These are phyloP conservation scores for Mormoops blainvillei DNA, from an alignment of 2,113 vertebrate genomes.

Conservation along the genomic window DNA sequence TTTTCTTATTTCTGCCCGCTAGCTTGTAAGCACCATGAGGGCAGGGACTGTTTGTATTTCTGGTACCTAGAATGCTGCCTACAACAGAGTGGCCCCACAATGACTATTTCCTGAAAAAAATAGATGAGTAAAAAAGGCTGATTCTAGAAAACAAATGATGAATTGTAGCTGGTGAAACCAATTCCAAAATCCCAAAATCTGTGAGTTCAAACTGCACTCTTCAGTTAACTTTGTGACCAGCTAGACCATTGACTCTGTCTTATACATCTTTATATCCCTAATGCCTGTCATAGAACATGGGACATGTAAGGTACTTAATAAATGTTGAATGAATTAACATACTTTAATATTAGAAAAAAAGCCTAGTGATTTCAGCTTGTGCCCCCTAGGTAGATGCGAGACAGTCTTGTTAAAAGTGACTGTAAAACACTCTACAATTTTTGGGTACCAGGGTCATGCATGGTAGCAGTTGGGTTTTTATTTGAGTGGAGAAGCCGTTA, in stretches of 20 bases:
- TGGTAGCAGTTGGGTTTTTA: slow-evolving; percentile 21
- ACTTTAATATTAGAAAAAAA: background rate
- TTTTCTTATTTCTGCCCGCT: accelerated
- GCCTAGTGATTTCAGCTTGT: background rate
- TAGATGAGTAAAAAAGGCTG: background rate
- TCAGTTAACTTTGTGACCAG: background rate
- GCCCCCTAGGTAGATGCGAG: background rate
- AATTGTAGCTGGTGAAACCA: background rate
- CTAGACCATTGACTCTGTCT: background rate
- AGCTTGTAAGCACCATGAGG: background rate
- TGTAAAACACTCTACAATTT: slow-evolving; percentile 21
- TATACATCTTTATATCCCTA: background rate
- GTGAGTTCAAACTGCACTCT: background rate
- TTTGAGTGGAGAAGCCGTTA: slow-evolving; percentile 25
- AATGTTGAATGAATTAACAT: background rate
- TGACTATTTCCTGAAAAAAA: background rate
- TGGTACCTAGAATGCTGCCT: background rate
- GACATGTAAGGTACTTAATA: background rate
- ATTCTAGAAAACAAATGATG: background rate
- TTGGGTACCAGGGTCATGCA: background rate
- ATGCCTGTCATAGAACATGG: background rate
- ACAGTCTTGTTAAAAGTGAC: slow-evolving; percentile 17
- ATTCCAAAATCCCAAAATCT: background rate
- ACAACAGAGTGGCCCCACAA: background rate
- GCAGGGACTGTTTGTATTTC: background rate